phyloP scores from a whole-genome alignment of 2,888 invertebrate species.

The Hypena proboscidalis region DNA sequence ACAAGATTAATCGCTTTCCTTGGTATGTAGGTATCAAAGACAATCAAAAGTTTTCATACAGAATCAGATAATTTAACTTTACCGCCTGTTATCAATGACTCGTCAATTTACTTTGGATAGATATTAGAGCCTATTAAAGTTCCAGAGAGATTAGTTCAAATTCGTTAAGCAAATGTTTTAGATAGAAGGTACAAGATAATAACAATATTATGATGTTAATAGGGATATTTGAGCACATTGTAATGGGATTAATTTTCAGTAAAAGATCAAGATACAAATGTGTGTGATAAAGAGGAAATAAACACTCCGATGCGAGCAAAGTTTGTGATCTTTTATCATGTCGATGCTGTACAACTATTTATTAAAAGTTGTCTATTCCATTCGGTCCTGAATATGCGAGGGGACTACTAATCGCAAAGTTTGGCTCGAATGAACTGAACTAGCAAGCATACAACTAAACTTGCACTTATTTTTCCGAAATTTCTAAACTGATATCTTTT shows the following conservation, averaged over 20 bases:
- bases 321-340: constrained; percentile 28
- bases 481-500: too few relatives aligned
- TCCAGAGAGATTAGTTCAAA: constrained; percentile 6
- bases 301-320: constrained; percentile 17
- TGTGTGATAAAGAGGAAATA: constrained; percentile 28
- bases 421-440: constrained; percentile 4
- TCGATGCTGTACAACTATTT: constrained; percentile 18
- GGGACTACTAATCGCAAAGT: constrained; percentile 8
- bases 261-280: constrained; percentile 54
- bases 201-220: constrained; percentile 37
- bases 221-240: constrained; percentile 30
- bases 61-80: not conserved
- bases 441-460: too few relatives aligned
- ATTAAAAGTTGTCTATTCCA: constrained; percentile 17
- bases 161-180: constrained; percentile 1
- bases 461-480: too few relatives aligned
- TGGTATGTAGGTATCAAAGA: too few relatives aligned
- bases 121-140: constrained; percentile 4
- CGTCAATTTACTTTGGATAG: not conserved
- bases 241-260: constrained; percentile 60
- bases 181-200: constrained; percentile 15
- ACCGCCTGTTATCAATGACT: not conserved
- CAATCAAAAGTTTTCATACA: not conserved
- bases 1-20: too few relatives aligned
- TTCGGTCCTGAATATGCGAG: constrained; percentile 1